Conservation (phyloP, 2,113 vertebrate genomes). For the Spilogale gracilis region DNA sequence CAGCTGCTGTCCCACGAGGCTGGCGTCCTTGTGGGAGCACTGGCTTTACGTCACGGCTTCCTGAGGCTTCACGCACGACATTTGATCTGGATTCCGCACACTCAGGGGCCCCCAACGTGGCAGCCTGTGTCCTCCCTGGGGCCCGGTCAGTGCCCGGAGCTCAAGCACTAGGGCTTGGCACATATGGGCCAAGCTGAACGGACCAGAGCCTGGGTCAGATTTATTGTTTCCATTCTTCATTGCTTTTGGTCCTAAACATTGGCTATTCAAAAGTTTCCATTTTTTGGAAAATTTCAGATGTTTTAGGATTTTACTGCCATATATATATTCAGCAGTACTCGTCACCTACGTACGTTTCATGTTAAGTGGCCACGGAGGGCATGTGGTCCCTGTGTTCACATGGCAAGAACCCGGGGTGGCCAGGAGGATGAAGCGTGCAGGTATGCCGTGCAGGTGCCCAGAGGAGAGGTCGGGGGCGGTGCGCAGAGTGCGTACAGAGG, state of each 20-base stretch:
- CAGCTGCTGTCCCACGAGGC: neutral
- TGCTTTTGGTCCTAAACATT: neutral
- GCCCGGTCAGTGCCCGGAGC: neutral
- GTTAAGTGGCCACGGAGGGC: neutral
- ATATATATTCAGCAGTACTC: neutral
- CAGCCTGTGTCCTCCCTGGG: neutral
- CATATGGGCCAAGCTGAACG: no score
- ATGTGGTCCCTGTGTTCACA: neutral
- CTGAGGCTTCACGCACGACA: fast-evolving
- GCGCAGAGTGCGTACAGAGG: neutral
- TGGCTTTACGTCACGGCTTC: fast-evolving
- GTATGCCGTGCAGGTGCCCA: fast-evolving
- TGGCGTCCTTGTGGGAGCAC: neutral
- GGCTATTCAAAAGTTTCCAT: neutral
- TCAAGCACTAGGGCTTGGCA: neutral
- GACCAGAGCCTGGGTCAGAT: neutral
- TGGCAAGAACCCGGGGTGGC: neutral
- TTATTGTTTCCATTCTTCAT: neutral
- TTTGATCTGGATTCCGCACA: neutral
- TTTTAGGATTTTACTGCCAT: neutral
- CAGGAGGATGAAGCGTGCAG: neutral
- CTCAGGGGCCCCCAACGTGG: no score
- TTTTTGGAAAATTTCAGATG: neutral
- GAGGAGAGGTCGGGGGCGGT: no score
- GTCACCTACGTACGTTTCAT: neutral